Evolutionary conservation across 2,113 vertebrate species (phyloP).

Genomic region (Acrocephalus arundinaceus): DNA sequence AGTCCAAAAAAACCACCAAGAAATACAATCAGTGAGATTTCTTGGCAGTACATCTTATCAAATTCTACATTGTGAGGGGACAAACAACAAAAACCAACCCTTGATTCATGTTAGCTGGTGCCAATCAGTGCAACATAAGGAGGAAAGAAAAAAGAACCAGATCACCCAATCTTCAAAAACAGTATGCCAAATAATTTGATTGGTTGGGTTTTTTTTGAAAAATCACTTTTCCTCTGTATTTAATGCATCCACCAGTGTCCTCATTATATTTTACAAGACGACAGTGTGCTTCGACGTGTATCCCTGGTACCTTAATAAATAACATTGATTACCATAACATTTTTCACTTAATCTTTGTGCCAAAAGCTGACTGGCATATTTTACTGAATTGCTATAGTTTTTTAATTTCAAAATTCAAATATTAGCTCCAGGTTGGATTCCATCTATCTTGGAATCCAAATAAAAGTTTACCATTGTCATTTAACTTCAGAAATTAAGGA

Average conservation of each 20-base stretch:
- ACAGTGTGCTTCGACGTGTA: background rate
- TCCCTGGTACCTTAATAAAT: background rate
- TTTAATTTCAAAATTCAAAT: slow-evolving; percentile 22
- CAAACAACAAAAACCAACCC: rapidly evolving
- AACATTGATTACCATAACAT: background rate
- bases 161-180: background rate
- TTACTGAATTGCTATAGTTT: slow-evolving; percentile 20
- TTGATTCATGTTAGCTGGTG: background rate
- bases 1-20: background rate
- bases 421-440: background rate
- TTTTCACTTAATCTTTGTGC: slow-evolving; percentile 18
- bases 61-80: background rate
- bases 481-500: background rate
- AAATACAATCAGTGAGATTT: background rate
- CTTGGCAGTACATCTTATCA: background rate
- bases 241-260: background rate
- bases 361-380: slow-evolving; percentile 15
- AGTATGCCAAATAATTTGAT: background rate
- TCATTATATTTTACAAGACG: background rate
- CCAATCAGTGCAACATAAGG: background rate
- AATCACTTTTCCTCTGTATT: background rate
- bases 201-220: background rate
- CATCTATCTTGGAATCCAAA: background rate
- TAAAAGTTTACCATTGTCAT: background rate
- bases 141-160: rapidly evolving